Base-by-base conservation (phyloP, 1,140 invertebrate species). In the Bombus sylvicola region DNA sequence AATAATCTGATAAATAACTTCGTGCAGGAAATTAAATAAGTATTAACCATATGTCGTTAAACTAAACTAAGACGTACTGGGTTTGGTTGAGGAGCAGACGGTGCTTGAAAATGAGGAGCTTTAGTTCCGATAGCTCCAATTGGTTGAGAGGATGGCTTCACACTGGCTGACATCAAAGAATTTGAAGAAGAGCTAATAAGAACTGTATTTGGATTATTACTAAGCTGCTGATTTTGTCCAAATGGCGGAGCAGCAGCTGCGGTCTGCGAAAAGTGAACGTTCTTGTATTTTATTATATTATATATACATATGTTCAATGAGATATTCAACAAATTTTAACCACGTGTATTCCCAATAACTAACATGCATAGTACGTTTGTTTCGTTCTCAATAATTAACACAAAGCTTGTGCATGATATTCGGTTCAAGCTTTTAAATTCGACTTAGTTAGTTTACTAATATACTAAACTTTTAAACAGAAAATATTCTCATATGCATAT, bases 131-230 rank as follows among this genome's bases (percentile, higher is more conserved):
- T 97, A 85, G 98, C 97, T 91, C 97, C 97, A 92, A 98, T 98
- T 92, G 96, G 97, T 95, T 98, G 97, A 77, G 97, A 96, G 22
- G 97, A 97, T 34, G 97, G 97, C 93, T 98, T 98, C 28, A 98
- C 97, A 88, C 97, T 97, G 62, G 98, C 97, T 1, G 98, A 98
- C 98, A 98, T 98, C 72, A 98, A 96, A 37, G 98, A 98, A 94
- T 98, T 98, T 15, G 97, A 97, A 15, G 97, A 97, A 43, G 98
- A 98, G 75, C 98, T 98, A 83, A 98, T 98, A 85, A 99, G 96
- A 80, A 98, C 97, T 43, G 98, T 98, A 91, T 97, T 98, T 41
- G 98, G 98, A 95, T 97, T 98, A 92, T 96, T 98, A 87, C 97
- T 96, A 81, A 98, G 96, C 92, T 98, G 98, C 76, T 97, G 96